Percentiles rank a stretch among this genome's conserved stretches.
phyloP scores from a whole-genome alignment of 2,113 vertebrate genomes.

The human (Homo sapiens) region DNA sequence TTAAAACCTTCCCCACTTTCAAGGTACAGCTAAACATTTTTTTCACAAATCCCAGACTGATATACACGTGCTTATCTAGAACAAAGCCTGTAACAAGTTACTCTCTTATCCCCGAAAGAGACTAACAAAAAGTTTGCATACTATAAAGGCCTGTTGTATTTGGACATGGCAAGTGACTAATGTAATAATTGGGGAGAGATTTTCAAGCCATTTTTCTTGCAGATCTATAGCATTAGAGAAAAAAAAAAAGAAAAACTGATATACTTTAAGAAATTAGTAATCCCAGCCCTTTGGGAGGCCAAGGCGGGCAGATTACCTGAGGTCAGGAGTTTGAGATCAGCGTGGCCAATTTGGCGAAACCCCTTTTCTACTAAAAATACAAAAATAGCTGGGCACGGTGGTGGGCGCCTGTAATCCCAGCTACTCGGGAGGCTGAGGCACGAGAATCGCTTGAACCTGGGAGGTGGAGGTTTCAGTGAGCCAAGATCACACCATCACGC shows the following conservation, averaged over 20 bases:
- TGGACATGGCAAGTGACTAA: not conserved
- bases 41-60: not conserved
- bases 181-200: not conserved
- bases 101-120: not conserved
- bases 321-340: no score
- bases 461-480: no score
- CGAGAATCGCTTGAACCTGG: no score
- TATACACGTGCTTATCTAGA: not conserved
- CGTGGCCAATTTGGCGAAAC: no score
- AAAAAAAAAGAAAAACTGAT: not conserved
- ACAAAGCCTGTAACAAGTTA: not conserved
- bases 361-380: no score
- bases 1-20: not conserved
- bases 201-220: not conserved
- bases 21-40: not conserved
- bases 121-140: not conserved
- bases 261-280: not conserved
- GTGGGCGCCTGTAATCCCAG: no score
- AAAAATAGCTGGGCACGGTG: no score
- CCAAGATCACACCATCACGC: no score
- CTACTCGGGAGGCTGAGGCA: no score
- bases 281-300: no score
- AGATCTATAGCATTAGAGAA: not conserved
- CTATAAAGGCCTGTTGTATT: not conserved
- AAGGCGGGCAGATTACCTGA: no score